Conservation (phyloP, 2,888 invertebrate species). For the Trilocha varians region DNA sequence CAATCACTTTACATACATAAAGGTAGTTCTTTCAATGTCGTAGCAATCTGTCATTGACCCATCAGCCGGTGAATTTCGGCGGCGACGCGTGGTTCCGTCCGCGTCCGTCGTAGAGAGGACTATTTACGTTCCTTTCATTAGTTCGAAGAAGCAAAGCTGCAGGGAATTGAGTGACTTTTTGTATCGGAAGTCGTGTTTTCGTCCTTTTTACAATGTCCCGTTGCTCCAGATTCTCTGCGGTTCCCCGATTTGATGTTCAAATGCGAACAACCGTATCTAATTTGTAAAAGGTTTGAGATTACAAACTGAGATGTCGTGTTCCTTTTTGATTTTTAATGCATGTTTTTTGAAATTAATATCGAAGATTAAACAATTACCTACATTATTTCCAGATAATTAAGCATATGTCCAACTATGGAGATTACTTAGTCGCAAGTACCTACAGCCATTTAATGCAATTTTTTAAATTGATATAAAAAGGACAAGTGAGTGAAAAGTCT, state of each 20-base stretch:
- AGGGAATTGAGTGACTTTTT: constrained; percentile 58
- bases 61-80: constrained; percentile 35
- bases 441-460: too few species aligned
- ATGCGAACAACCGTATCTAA: background rate
- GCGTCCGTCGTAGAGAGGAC: constrained; percentile 19
- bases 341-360: too few species aligned
- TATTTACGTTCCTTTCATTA: constrained; percentile 69
- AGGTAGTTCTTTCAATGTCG: constrained; percentile 44
- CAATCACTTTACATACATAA: background rate
- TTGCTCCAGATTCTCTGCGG: background rate
- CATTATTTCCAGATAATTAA: too few species aligned
- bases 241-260: background rate
- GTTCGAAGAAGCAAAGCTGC: constrained; percentile 56
- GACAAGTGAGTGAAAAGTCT: too few species aligned
- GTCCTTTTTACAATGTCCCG: constrained; percentile 43
- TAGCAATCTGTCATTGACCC: constrained; percentile 50
- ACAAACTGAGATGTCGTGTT: too few species aligned
- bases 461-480: too few species aligned
- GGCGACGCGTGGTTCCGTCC: constrained; percentile 54
- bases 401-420: too few species aligned
- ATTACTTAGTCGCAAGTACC: too few species aligned
- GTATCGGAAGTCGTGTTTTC: constrained; percentile 59
- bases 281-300: too few species aligned
- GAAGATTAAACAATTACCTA: too few species aligned
- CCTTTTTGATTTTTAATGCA: too few species aligned